Percentiles rank a stretch among this genome's conserved stretches.
Conservation (phyloP, 2,113 vertebrate species). For the Coracopsis vasa region DNA sequence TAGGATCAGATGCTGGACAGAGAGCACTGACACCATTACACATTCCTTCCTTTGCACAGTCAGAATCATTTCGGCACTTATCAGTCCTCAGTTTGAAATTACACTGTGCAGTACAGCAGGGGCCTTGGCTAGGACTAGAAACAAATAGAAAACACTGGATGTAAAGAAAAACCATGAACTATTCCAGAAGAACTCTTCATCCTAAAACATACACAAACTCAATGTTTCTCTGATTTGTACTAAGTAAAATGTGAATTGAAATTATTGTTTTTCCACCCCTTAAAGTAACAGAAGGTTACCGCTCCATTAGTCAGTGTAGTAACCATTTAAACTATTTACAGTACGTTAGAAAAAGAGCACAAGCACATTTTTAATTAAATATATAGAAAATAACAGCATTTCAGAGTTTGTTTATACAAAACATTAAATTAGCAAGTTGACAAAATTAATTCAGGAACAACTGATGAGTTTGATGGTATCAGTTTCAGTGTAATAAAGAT, state of each 20-base stretch:
- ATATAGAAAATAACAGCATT: neutral
- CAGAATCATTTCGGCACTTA: constrained; percentile 84
- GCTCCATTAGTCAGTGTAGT: neutral
- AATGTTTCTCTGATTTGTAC: neutral
- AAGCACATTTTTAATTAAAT: neutral
- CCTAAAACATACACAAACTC: neutral
- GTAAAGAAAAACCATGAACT: neutral
- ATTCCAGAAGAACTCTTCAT: neutral
- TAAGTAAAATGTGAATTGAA: neutral
- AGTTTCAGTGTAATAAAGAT: neutral
- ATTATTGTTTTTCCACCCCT: neutral
- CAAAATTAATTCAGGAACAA: neutral
- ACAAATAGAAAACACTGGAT: neutral
- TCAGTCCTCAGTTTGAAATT: constrained; percentile 71
- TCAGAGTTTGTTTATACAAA: neutral
- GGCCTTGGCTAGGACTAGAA: constrained; percentile 91
- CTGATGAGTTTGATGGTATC: neutral
- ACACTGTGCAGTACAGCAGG: constrained; percentile 86
- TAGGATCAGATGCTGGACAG: constrained; percentile 87
- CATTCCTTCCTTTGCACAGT: constrained; percentile 84
- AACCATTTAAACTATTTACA: neutral
- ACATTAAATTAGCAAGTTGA: neutral
- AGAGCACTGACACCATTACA: constrained; percentile 83
- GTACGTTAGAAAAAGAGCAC: neutral
- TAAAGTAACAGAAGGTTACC: neutral